Percentiles rank a stretch among this genome's conserved stretches.
Evolutionary conservation across 2,797 vertebrate species (phyloP).

Genomic region (Hydrolagus colliei): DNA sequence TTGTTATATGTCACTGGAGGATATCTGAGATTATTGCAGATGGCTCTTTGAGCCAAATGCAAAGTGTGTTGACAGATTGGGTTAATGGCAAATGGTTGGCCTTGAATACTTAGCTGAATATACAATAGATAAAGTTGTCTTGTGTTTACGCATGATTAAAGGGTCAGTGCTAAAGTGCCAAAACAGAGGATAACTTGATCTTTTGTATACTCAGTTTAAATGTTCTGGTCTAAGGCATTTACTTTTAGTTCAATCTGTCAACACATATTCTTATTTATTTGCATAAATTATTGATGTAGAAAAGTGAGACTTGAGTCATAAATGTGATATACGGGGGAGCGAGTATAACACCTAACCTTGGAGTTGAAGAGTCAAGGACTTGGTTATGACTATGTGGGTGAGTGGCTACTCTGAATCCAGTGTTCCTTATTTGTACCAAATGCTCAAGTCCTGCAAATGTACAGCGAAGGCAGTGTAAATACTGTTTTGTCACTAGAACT

Average conservation of each 20-base stretch:
- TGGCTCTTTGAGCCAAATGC: neutral
- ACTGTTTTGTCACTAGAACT: too few relatives aligned
- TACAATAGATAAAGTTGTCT: neutral
- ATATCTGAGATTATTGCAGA: neutral
- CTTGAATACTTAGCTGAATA: neutral
- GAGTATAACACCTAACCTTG: too few relatives aligned
- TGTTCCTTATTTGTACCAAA: too few relatives aligned
- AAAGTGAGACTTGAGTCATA: neutral
- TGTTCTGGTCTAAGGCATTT: neutral
- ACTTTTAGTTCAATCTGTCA: too few relatives aligned
- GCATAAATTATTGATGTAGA: neutral
- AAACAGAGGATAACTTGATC: neutral
- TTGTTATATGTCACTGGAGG: neutral
- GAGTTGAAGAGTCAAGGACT: too few relatives aligned
- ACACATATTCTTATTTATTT: neutral
- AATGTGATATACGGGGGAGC: too few relatives aligned
- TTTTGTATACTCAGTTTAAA: neutral
- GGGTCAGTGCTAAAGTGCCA: neutral
- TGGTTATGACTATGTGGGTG: too few relatives aligned
- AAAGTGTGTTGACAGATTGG: neutral
- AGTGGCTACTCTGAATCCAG: too few relatives aligned
- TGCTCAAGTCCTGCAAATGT: too few relatives aligned
- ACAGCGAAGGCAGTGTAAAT: too few relatives aligned
- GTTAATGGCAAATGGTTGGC: neutral
- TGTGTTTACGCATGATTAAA: slow-evolving; percentile 11